Percentiles rank a stretch among this genome's conserved stretches.
phyloP scores from a whole-genome alignment of 2,888 invertebrate species.

The Petrolisthes manimaculis region DNA sequence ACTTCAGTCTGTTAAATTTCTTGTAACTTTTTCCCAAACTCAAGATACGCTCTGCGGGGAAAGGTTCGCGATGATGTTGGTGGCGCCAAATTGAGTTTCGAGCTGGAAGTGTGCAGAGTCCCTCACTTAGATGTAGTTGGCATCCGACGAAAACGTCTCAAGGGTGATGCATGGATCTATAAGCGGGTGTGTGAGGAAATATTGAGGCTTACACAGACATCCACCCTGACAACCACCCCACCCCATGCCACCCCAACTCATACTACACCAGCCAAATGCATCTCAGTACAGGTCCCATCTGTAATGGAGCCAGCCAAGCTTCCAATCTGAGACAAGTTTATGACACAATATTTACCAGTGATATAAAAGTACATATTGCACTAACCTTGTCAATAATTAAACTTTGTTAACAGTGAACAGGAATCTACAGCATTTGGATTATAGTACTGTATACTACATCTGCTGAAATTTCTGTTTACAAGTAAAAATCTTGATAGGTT shows the following conservation, averaged over 20 bases:
- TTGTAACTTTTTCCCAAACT: not conserved
- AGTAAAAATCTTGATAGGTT: no score
- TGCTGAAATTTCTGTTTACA: no score
- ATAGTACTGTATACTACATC: no score
- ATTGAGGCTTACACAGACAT: conserved; percentile 72
- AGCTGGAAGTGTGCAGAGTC: conserved; percentile 77
- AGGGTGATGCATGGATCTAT: conserved; percentile 81
- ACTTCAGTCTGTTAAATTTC: no score
- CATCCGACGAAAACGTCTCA: conserved; percentile 77
- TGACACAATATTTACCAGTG: no score
- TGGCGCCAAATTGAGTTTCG: conserved; percentile 76
- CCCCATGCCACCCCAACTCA: not conserved
- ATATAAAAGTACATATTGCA: no score
- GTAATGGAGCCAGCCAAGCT: not conserved
- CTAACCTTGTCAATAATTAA: no score
- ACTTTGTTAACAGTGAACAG: no score
- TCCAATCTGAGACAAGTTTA: not conserved
- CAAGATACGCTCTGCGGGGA: conserved; percentile 77
- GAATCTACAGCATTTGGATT: no score
- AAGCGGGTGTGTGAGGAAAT: conserved; percentile 84
- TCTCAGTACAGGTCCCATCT: not conserved
- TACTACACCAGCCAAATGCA: not conserved
- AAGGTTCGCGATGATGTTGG: conserved; percentile 74
- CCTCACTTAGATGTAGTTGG: conserved; percentile 74
- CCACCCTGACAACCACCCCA: conserved; percentile 12